Base-by-base conservation (phyloP, 2,797 vertebrate species). In the Anisognathus igniventris region DNA sequence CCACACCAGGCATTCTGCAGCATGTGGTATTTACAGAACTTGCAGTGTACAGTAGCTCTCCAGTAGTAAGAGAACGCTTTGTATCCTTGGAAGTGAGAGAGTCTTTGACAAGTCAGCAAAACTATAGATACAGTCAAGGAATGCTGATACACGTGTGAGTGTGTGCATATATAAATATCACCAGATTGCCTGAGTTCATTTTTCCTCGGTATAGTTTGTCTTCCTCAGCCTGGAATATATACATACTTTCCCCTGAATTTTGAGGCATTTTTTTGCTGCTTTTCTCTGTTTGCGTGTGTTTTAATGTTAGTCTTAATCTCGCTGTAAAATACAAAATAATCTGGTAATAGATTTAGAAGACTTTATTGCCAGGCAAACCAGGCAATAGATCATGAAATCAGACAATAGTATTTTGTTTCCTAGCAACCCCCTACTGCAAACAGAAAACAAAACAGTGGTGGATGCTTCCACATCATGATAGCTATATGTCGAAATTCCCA, bases 381-480 rank as follows among this genome's bases (percentile, higher is more conserved):
- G 90, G 97, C 97, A 89, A 97, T 97, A 97, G 97, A 97, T 97
- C 96, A 96, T 95, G 92, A 96, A 97, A 97, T 97, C 97, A 97
- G 97, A 97, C 96, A 98, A 97, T 97, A 97, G 97, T 96, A 97
- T 98, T 98, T 98, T 98, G 97, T 98, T 97, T 96, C 97, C 96
- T 97, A 97, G 97, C 97, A 98, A 98, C 97, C 96, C 95, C 96
- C 94, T 97, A 88, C 96, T 96, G 97, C 84, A 97, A 97, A 95
- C 94, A 96, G 96, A 97, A 97, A 97, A 98, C 96, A 97, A 98
- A 98, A 96, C 87, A 16, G 45, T 95, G 95, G 96, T 95, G 96
- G 92, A 96, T 98, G 96, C 96, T 96, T 96, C 77, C 80, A 92
- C 92, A 96, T 90, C 72, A 45, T 87, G 91, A 95, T 92, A 94